Base-by-base conservation (phyloP, 2,888 invertebrate species). In the Ophion slaviceki region DNA sequence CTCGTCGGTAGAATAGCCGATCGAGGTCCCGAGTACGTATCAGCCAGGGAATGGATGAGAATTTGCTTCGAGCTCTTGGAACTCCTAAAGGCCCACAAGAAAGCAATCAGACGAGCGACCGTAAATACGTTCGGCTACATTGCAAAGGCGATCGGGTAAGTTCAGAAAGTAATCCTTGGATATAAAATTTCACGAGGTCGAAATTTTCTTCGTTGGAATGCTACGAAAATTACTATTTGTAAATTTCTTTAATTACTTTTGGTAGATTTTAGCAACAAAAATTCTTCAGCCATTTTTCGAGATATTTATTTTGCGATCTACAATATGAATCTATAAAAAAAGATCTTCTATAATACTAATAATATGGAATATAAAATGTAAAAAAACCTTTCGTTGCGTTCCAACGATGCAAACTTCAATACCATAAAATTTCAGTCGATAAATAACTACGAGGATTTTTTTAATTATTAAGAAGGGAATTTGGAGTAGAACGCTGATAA, bases 51-150 rank as follows among this genome's bases (percentile, higher is more conserved):
- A 94, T 99, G 99, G 99, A 99, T 99, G 99, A 95, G 99, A 91
- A 99, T 99, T 94, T 99, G 99, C 93, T 99, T 99, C 93, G 99
- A 99, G 94, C 95, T 99, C 84, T 94, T 99, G 84, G 99, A 99
- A 94, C 95, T 99, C 71, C 94, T 99, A 53, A 99, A 99, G 94
- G 99, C 99, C 0, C 99, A 99, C 95, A 99, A 99, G 94, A 99
- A 99, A 94, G 99, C 99, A 1, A 99, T 99, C 91, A 95, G 99
- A 74, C 95, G 99, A 94, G 99, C 99, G 0, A 99, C 99, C 1
- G 99, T 99, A 78, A 99, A 99, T 94, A 99, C 99, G 0, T 99
- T 99, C 93, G 99, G 99, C 90, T 99, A 99, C 93, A 99, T 99
- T 90, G 99, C 99, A 28, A 99, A 99, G 94, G 99, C 99, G 62